Conservation (phyloP, 2,113 vertebrate species). For the Mesitornis unicolor region DNA sequence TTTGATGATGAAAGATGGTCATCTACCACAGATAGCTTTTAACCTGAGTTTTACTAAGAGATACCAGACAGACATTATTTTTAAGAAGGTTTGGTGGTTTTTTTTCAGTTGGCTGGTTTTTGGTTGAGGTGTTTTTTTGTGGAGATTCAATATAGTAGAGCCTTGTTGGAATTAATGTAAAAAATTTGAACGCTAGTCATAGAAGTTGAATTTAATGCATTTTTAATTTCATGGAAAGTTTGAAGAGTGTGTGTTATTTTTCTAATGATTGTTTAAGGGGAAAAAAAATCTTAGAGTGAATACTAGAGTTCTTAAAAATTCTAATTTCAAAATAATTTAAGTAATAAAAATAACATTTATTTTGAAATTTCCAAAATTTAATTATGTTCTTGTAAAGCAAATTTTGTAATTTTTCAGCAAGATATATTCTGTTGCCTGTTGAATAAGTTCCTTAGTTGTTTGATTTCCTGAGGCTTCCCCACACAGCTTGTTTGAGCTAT, state of each 20-base stretch:
- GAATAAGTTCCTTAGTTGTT: not conserved
- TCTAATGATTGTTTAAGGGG: not conserved
- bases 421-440: not conserved
- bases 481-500: not conserved
- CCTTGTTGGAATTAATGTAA: not conserved
- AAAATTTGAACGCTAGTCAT: not conserved
- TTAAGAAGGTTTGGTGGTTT: fast-evolving
- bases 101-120: not conserved
- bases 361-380: not conserved
- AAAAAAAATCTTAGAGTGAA: not conserved
- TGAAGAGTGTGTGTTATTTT: not conserved
- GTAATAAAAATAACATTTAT: not conserved
- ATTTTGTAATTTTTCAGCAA: not conserved
- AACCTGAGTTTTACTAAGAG: not conserved
- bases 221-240: not conserved
- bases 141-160: not conserved
- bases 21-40: not conserved
- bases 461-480: not conserved
- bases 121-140: not conserved
- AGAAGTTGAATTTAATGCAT: not conserved
- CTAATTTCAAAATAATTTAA: not conserved
- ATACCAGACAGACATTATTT: not conserved
- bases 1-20: not conserved
- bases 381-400: not conserved
- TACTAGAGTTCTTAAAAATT: not conserved